Conservation (phyloP, 2,888 invertebrate species). For the Lithophane socia region DNA sequence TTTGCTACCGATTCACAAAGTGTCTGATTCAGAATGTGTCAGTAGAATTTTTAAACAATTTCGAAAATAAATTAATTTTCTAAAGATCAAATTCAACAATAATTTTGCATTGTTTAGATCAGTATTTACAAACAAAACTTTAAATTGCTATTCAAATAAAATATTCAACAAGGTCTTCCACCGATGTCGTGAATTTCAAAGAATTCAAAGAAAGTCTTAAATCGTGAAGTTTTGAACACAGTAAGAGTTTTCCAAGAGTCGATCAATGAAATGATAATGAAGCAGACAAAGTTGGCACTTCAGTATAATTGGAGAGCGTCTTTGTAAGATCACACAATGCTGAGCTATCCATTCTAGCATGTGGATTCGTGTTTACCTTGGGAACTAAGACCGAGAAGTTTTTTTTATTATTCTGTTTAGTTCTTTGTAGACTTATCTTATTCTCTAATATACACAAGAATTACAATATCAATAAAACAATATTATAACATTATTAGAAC, state of each 20-base stretch:
- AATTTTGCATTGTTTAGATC: neutral
- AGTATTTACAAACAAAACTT: neutral
- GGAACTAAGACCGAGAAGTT: constrained; percentile 11
- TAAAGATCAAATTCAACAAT: neutral
- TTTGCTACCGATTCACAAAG: constrained; percentile 24
- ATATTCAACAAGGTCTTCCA: neutral
- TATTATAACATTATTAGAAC: neutral
- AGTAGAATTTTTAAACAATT: neutral
- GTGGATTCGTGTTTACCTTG: constrained; percentile 47
- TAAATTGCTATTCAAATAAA: neutral
- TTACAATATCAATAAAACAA: neutral
- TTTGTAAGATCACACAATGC: constrained; percentile 62
- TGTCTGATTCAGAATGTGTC: neutral
- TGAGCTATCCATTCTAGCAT: constrained; percentile 50
- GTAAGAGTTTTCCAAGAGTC: constrained; percentile 55
- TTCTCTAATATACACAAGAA: neutral
- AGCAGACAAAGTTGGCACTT: constrained; percentile 62
- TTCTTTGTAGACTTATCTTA: neutral
- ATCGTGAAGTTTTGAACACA: constrained; percentile 38
- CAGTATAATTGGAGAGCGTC: constrained; percentile 67
- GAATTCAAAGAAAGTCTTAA: constrained; percentile 32
- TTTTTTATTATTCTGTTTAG: neutral
- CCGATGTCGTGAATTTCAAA: constrained; percentile 15
- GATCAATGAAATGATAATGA: constrained; percentile 67
- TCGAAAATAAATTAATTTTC: neutral